Percentiles rank a stretch among this genome's conserved stretches.
These are phyloP conservation scores for Sterrhoptilus dennistouni DNA, from an alignment of 2,113 vertebrate species.

Conservation along the genomic window DNA sequence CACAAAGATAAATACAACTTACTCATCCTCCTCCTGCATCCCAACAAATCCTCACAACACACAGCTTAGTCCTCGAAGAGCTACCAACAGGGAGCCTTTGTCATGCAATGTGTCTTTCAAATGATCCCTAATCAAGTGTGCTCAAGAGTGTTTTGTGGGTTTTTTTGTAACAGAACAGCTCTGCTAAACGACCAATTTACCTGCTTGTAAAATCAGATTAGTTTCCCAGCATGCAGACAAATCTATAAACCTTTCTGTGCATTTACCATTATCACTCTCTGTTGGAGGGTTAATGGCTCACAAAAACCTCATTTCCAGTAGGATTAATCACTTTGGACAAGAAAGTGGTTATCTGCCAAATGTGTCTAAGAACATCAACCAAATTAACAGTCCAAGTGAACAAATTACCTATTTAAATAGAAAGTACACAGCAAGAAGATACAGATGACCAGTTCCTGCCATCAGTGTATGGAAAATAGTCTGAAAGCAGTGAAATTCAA, in stretches of 20 bases:
- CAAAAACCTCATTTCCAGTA: background rate
- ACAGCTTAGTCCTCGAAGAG: background rate
- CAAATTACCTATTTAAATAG: background rate
- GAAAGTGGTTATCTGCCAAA: background rate
- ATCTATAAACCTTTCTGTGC: background rate
- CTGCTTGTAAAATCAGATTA: background rate
- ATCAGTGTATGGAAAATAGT: background rate
- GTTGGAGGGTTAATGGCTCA: background rate
- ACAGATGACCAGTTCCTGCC: background rate
- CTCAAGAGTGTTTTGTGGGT: rapidly evolving
- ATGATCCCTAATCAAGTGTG: background rate
- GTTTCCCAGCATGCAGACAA: background rate
- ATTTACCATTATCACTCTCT: background rate
- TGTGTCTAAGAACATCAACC: background rate
- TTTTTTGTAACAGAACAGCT: background rate
- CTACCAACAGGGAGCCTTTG: background rate
- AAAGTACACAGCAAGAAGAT: background rate
- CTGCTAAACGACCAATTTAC: background rate
- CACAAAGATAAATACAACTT: background rate
- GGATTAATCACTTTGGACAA: background rate
- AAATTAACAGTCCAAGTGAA: background rate
- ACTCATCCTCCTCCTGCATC: background rate
- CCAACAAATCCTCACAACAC: background rate
- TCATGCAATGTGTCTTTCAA: background rate
- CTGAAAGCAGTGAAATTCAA: background rate